Base-by-base conservation (phyloP, 2,888 invertebrate genomes). In the Drosophila melanocephala region DNA sequence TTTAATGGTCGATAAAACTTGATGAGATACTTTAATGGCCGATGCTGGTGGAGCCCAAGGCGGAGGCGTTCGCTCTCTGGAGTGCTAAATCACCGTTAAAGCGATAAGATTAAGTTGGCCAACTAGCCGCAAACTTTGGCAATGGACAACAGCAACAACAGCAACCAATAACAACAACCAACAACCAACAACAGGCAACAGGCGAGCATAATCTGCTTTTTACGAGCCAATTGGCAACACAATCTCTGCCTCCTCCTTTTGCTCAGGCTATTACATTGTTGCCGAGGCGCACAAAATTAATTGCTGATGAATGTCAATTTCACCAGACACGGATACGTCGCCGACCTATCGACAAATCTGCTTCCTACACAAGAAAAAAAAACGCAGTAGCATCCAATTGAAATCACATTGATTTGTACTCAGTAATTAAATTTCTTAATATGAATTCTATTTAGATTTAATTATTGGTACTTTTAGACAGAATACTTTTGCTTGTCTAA, bases 1-100 rank as follows among this genome's bases (percentile, higher is more conserved):
- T 91, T 92, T 91, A 91, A 93, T 92, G 92, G 84, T 73, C 91
- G 87, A 91, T 93, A 93, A 93, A 93, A 92, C 89, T 89, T 93
- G 93, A 93, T 92, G 93, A 91, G 92, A 87, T 82, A 78, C 83
- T 84, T 88, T 92, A 83, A 89, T 90, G 86, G 83, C 79, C 77
- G 61, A 22, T 30, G 14, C 47, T 59, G 19, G 51, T 22, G 47
- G 51, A 53, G 52, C 32, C 32, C 9, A 28, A 30, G 70, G 33
- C 33, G 58, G n/a, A 37, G 67, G 53, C 53, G 71, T 35, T 35
- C 60, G 63, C 32, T 52, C 37, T 56, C 55, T 59, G 70, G 71
- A 79, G 90, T 85, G 89, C 88, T 84, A 87, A 87, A 91, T 86
- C 90, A 87, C 90, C 88, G 90, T 87, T 87, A 91, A 91, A 84